phyloP scores from a whole-genome alignment of 1,140 invertebrate genomes.

The Platyscapa corneri region DNA sequence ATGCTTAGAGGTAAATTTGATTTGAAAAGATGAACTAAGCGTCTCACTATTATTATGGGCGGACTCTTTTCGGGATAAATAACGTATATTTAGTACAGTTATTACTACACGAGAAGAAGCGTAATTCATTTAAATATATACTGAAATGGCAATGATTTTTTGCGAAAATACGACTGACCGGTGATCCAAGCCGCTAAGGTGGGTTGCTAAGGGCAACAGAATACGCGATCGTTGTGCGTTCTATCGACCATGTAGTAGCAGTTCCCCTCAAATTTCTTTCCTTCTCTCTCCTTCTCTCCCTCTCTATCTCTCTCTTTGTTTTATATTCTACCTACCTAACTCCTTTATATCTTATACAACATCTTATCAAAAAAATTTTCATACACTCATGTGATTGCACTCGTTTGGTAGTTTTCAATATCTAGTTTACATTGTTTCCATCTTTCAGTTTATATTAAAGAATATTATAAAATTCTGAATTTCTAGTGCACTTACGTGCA shows the following conservation, averaged over 20 bases:
- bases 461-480: no score
- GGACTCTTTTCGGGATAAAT: no score
- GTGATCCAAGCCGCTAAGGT: conserved; percentile 54
- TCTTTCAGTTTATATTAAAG: no score
- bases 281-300: background rate
- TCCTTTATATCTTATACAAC: background rate
- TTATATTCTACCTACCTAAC: background rate
- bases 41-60: no score
- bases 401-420: background rate
- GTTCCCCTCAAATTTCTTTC: conserved; percentile 25
- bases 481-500: no score
- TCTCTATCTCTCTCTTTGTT: background rate
- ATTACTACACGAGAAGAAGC: no score
- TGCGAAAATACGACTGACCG: conserved; percentile 13
- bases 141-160: background rate
- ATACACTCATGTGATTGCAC: background rate
- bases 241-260: conserved; percentile 53
- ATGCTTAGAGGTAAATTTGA: no score
- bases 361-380: background rate
- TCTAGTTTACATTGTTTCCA: no score
- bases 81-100: no score
- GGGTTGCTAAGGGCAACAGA: conserved; percentile 56
- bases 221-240: conserved; percentile 48
- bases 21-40: no score
- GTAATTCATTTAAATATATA: no score